These are phyloP conservation scores for Sigmodon hispidus DNA, from an alignment of 2,113 vertebrate genomes.

Conservation along the genomic window DNA sequence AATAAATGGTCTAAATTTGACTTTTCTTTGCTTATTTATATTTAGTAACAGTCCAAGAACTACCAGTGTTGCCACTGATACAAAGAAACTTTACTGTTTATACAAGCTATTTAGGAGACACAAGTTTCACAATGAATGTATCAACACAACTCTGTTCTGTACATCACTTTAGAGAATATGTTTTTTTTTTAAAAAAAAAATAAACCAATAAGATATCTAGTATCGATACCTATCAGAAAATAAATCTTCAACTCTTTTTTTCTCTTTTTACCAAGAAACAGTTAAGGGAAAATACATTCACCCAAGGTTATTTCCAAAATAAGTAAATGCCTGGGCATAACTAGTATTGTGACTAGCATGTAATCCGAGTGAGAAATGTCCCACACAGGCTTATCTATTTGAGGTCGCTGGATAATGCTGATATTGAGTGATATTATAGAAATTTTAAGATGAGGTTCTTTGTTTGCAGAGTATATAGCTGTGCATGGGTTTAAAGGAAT, in stretches of 20 bases:
- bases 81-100: not conserved
- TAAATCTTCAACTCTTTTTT: constrained; percentile 26
- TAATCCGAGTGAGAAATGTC: not conserved
- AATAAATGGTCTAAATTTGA: not conserved
- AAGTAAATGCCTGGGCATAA: not conserved
- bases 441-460: not conserved
- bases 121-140: not conserved
- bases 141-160: not conserved
- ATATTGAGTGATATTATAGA: not conserved
- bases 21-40: not conserved
- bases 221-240: not conserved
- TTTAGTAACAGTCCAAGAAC: not conserved
- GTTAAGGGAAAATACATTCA: not conserved
- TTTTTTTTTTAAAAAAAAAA: not conserved
- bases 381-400: not conserved
- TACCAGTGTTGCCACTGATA: not conserved
- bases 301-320: not conserved
- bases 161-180: constrained; percentile 5
- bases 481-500: not conserved
- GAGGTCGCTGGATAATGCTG: too few species aligned
- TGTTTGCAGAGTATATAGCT: not conserved
- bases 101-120: not conserved
- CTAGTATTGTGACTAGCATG: not conserved
- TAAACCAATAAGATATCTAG: not conserved
- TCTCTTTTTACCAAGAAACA: not conserved